phyloP scores from a whole-genome alignment of 2,113 vertebrate species.

The Mystacornis crossleyi region DNA sequence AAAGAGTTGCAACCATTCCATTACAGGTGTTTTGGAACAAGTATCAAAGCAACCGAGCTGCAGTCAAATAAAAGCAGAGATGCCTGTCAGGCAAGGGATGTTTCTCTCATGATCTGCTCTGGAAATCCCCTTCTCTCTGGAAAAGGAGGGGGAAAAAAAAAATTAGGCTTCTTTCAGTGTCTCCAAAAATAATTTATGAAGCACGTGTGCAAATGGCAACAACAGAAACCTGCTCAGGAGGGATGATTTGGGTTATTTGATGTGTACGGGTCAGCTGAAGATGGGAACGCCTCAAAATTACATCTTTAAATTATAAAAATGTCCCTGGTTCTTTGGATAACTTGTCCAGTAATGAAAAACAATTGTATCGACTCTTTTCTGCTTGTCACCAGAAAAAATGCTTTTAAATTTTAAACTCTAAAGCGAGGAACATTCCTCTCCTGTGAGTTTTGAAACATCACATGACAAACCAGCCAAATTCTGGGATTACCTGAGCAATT shows the following conservation, averaged over 20 bases:
- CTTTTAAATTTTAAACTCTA: neutral
- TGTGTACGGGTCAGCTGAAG: accelerated
- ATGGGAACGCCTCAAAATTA: accelerated
- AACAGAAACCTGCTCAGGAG: neutral
- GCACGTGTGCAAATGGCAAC: accelerated
- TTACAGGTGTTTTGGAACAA: conserved; percentile 28
- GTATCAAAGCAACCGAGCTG: conserved; percentile 10
- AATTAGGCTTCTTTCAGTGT: accelerated
- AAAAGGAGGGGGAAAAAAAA: neutral
- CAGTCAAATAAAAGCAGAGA: neutral
- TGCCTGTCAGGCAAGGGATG: accelerated
- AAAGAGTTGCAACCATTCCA: neutral
- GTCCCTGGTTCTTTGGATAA: no score
- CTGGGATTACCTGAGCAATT: accelerated
- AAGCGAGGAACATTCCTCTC: neutral
- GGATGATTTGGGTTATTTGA: neutral
- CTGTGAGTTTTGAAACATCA: neutral
- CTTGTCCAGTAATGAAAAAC: neutral
- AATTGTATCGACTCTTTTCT: accelerated
- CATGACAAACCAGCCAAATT: neutral
- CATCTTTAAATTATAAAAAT: neutral
- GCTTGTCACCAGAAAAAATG: accelerated
- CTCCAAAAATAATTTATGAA: neutral
- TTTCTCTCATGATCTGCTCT: neutral
- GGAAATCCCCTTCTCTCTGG: neutral